Evolutionary conservation across 2,113 vertebrate genomes (phyloP).

Genomic region (Cryptomyrus ogoouensis): DNA sequence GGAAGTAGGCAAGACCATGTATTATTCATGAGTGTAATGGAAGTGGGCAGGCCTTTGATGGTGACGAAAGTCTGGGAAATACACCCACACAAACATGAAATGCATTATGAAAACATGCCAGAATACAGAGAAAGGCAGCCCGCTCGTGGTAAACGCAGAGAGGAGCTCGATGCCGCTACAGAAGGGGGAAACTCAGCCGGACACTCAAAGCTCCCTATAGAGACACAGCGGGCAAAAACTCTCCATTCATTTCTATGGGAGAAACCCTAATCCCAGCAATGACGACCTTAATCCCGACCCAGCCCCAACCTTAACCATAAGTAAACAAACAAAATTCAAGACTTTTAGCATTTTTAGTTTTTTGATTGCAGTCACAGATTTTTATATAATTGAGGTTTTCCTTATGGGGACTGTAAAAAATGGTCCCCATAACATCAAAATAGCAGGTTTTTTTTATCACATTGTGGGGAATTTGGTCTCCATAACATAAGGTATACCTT

Average conservation of each 20-base stretch:
- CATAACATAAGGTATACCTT: too few relatives aligned
- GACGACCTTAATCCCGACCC: background rate
- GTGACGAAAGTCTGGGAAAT: background rate
- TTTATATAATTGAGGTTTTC: background rate
- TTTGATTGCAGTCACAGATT: background rate
- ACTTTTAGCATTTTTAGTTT: background rate
- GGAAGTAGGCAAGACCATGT: slow-evolving; percentile 51
- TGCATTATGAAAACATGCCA: background rate
- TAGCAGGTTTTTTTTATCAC: background rate
- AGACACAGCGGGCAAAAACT: background rate
- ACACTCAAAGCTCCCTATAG: background rate
- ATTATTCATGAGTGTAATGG: slow-evolving; percentile 60
- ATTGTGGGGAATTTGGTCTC: background rate
- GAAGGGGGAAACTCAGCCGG: background rate
- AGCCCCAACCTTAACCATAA: background rate
- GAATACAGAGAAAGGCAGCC: background rate
- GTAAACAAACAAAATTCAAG: background rate
- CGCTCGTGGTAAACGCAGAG: background rate
- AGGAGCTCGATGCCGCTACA: background rate
- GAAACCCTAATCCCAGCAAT: background rate
- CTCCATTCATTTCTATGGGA: too few relatives aligned
- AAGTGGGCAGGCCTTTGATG: slow-evolving; percentile 41
- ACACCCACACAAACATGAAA: background rate
- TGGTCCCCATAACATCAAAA: background rate
- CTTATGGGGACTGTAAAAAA: background rate